These are phyloP conservation scores for Tetraneura akinire DNA, from an alignment of 1,140 invertebrate genomes.

Conservation along the genomic window DNA sequence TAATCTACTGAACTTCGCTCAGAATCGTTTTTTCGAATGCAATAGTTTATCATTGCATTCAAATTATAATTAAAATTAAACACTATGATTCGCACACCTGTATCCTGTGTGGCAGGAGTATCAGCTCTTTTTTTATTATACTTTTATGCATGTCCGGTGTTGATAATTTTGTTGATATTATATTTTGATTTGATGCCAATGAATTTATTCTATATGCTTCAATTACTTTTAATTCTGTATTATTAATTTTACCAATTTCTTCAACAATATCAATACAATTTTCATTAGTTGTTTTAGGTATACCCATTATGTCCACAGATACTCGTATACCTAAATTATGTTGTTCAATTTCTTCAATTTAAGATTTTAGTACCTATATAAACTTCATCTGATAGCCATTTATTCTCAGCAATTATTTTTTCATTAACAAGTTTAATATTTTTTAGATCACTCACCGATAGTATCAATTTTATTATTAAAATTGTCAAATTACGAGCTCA, in stretches of 20 bases:
- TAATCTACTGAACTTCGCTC: too few species aligned
- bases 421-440: neutral
- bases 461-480: neutral
- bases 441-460: neutral
- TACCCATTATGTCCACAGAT: neutral
- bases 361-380: neutral
- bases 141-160: neutral
- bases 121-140: too few species aligned
- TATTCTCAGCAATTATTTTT: neutral
- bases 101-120: too few species aligned
- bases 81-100: too few species aligned
- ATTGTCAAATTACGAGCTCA: neutral
- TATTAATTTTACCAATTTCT: neutral
- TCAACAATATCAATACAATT: neutral
- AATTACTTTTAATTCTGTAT: neutral
- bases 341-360: conserved; percentile 20
- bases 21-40: too few species aligned
- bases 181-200: neutral
- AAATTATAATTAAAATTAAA: too few species aligned
- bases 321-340: neutral
- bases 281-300: neutral
- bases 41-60: too few species aligned
- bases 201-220: neutral
- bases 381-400: neutral
- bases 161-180: neutral